Conservation (phyloP, 2,113 vertebrate genomes). For the Otolemur garnettii region DNA sequence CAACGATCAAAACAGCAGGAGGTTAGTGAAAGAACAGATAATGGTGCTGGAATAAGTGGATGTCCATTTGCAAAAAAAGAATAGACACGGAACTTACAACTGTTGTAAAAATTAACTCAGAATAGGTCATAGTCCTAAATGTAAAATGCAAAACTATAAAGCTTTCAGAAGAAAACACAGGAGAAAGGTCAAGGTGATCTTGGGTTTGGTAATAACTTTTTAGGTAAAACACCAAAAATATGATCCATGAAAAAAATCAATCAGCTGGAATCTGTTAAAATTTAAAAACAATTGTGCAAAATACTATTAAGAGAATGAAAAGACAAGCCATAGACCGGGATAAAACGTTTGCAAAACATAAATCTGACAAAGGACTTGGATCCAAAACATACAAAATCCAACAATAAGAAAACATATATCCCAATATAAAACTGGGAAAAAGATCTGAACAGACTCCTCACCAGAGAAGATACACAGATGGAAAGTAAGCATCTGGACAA, state of each 20-base stretch:
- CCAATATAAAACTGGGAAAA: neutral
- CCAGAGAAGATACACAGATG: neutral
- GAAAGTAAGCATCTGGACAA: neutral
- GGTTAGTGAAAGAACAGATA: neutral
- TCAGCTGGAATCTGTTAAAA: constrained; percentile 10
- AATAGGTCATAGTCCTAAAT: neutral
- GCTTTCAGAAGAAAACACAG: neutral
- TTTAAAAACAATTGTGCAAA: neutral
- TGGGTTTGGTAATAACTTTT: neutral
- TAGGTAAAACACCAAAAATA: neutral
- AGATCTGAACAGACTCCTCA: constrained; percentile 8
- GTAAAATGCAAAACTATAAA: constrained; percentile 18
- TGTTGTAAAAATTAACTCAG: constrained; percentile 29
- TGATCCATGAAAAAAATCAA: neutral
- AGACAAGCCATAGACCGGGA: neutral
- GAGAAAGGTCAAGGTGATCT: neutral
- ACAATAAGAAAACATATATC: neutral
- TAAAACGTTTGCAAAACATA: neutral
- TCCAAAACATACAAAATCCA: constrained; percentile 28
- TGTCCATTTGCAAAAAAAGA: neutral
- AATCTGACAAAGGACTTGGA: neutral
- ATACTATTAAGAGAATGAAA: neutral
- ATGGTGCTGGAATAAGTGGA: neutral
- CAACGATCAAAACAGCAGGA: neutral
- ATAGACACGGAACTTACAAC: neutral